Base-by-base conservation (phyloP, 2,888 invertebrate species). In the Coenonympha glycerion region DNA sequence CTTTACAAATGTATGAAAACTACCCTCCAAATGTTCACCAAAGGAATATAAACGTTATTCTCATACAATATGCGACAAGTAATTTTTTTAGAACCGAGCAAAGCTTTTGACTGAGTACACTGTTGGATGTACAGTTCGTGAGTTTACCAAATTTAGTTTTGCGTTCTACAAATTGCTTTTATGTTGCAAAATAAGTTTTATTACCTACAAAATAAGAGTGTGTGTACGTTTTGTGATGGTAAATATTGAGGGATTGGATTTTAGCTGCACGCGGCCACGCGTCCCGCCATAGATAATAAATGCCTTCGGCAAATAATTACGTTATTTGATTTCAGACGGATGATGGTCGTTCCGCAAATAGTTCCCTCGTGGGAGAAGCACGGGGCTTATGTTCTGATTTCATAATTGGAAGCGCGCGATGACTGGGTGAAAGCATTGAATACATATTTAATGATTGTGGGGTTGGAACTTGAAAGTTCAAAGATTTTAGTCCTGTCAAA, bases 251-350 rank as follows among this genome's bases (percentile, higher is more conserved):
- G 41, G 19, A 33, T 45, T 50, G 45, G 15, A 33, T 46, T 55
- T 52, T 48, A 49, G 52, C 59, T 73, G 71, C 84, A 80, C 80
- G 79, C 76, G 81, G 73, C 79, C 57, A 66, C 66, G 76, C 80
- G 73, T 77, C 76, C 76, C 73, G 73, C 74, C 68, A 69, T 76
- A 74, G 80, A 83, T 79, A 82, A 79, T 79, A 84, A 84, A 86
- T 84, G 76, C 80, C 81, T 84, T 84, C 71, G 72, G 77, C 84
- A 85, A 86, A 85, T 86, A 85, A 83, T 83, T 80, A 79, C 82
- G 72, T 79, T 85, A 75, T 84, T 86, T 84, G 84, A 84, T 84
- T 81, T 83, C 79, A 74, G 80, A 82, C 68, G 78, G 84, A 82
- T 84, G 82, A 83, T 83, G 85, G 85, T 83, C 69, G 77, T 64